Evolutionary conservation across 2,113 vertebrate species (phyloP).

Genomic region (Ginglymostoma cirratum): DNA sequence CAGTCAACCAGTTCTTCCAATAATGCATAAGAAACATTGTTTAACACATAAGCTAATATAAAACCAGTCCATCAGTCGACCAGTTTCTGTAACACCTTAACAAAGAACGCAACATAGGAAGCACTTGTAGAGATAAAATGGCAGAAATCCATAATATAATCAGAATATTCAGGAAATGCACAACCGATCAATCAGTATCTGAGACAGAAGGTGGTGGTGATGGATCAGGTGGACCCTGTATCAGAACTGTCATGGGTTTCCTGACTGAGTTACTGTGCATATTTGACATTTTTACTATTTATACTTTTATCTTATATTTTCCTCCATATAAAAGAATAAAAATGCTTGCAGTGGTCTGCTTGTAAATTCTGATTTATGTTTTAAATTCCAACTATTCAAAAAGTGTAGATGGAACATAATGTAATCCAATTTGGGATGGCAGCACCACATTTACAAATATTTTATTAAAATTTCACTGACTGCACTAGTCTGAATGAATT

Average conservation of each 20-base stretch:
- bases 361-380: not conserved
- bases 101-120: not conserved
- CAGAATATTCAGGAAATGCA: not conserved
- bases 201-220: not conserved
- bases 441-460: not conserved
- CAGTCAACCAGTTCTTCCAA: not conserved
- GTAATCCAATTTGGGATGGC: not conserved
- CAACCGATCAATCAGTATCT: not conserved
- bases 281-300: not conserved
- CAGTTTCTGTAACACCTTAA: not conserved
- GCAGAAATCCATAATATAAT: slow-evolving; percentile 5
- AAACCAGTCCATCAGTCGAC: not conserved
- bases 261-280: not conserved
- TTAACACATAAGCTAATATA: not conserved
- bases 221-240: not conserved
- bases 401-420: not conserved
- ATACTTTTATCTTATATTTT: not conserved
- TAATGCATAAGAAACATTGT: not conserved
- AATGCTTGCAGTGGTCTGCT: not conserved
- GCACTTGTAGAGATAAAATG: not conserved
- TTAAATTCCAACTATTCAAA: not conserved
- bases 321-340: not conserved
- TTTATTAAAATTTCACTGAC: not conserved
- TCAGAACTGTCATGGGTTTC: not conserved
- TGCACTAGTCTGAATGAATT: not conserved